Evolutionary conservation across 2,797 vertebrate species (phyloP).

Genomic region (Myripristis jacobus): DNA sequence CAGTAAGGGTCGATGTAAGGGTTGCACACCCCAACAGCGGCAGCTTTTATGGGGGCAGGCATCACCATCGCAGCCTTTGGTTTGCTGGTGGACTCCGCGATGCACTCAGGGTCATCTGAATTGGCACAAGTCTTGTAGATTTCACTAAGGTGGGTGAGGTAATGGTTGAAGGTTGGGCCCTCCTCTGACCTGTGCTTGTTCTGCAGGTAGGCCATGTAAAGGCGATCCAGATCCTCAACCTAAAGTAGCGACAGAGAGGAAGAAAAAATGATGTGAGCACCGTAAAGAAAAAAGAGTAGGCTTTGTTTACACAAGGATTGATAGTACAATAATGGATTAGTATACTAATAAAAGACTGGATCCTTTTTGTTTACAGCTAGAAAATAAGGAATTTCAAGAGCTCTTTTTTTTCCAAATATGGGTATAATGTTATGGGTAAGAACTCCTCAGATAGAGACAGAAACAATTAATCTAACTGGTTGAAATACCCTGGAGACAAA

Average conservation of each 20-base stretch:
- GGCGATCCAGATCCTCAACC: constrained; percentile 84
- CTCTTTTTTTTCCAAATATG: no score
- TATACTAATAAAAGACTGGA: no score
- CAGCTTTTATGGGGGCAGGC: constrained; percentile 77
- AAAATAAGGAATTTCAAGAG: no score
- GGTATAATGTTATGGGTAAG: no score
- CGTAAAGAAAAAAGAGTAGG: background rate
- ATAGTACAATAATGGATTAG: no score
- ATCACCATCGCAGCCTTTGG: constrained; percentile 81
- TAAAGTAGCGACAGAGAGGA: constrained; percentile 36
- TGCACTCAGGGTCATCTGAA: constrained; percentile 85
- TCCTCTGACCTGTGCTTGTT: constrained; percentile 84
- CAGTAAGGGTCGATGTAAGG: constrained; percentile 86
- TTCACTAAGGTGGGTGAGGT: constrained; percentile 83
- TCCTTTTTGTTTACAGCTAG: no score
- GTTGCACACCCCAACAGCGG: constrained; percentile 77
- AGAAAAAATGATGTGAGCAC: background rate
- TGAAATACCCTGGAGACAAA: constrained; percentile 23
- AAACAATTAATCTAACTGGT: background rate
- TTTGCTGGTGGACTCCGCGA: constrained; percentile 84
- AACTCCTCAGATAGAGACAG: no score
- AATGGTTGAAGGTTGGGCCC: constrained; percentile 79
- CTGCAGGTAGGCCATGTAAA: constrained; percentile 84
- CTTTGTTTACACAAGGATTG: no score
- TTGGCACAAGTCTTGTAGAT: constrained; percentile 84